phyloP scores from a whole-genome alignment of 2,113 vertebrate genomes.

The Otocyon megalotis region DNA sequence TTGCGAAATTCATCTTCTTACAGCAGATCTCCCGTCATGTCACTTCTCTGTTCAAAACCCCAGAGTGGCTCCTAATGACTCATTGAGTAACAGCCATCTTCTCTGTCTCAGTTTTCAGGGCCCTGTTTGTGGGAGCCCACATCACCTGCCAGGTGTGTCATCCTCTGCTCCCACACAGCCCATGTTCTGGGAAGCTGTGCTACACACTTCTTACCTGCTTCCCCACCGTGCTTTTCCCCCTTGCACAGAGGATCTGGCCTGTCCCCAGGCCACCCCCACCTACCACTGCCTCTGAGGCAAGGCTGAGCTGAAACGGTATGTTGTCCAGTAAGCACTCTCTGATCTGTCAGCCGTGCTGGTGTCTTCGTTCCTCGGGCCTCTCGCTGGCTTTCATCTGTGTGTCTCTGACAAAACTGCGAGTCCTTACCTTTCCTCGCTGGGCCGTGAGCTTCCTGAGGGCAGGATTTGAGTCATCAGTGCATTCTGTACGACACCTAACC shows the following conservation, averaged over 20 bases:
- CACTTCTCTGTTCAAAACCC: background rate
- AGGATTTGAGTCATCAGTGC: background rate
- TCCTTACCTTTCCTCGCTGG: background rate
- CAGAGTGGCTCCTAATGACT: background rate
- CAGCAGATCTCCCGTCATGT: background rate
- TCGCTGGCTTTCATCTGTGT: background rate
- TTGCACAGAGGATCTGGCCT: accelerated
- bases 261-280: background rate
- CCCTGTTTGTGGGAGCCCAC: background rate
- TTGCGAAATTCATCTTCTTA: background rate
- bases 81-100: background rate
- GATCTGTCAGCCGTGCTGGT: background rate
- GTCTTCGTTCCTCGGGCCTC: background rate
- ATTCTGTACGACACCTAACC: background rate
- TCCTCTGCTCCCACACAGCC: accelerated
- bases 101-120: background rate
- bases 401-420: background rate
- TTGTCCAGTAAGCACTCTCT: accelerated
- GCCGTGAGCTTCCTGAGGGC: background rate
- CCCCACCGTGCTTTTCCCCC: background rate
- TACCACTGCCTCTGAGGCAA: background rate
- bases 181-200: background rate
- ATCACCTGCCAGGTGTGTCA: accelerated
- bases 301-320: accelerated
- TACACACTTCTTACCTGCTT: background rate